Evolutionary conservation across 2,888 invertebrate genomes (phyloP).

Genomic region (Tipula vernalis): DNA sequence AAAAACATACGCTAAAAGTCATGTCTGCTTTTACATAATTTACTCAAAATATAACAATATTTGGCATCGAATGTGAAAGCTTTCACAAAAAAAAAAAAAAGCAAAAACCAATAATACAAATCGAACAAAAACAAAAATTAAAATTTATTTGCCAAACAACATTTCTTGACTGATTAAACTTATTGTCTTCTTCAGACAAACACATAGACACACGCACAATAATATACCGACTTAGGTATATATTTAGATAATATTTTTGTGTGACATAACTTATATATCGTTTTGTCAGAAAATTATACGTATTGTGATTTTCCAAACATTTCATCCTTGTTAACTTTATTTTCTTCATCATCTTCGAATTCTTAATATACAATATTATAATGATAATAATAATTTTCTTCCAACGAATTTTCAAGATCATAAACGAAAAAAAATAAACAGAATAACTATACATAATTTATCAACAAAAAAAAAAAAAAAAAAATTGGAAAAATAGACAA

Average conservation of each 20-base stretch:
- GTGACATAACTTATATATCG: not conserved
- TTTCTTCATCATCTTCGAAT: not conserved
- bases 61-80: not conserved
- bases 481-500: not conserved
- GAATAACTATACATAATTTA: not conserved
- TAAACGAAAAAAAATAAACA: not conserved
- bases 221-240: not conserved
- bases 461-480: not conserved
- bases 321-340: not conserved
- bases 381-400: not conserved
- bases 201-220: not conserved
- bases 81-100: not conserved
- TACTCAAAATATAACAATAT: not conserved
- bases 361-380: not conserved
- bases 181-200: not conserved
- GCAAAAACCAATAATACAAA: not conserved
- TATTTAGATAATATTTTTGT: not conserved
- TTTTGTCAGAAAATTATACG: not conserved
- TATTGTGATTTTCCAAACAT: not conserved
- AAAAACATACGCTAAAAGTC: too few species aligned
- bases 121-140: not conserved
- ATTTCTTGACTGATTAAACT: not conserved
- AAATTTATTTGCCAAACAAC: not conserved
- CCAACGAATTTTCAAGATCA: not conserved
- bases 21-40: not conserved